Evolutionary conservation across 2,888 invertebrate genomes (phyloP), one percentile per base, ranked within the genome.

Genomic region (Dicyrtoma fusca): DNA sequence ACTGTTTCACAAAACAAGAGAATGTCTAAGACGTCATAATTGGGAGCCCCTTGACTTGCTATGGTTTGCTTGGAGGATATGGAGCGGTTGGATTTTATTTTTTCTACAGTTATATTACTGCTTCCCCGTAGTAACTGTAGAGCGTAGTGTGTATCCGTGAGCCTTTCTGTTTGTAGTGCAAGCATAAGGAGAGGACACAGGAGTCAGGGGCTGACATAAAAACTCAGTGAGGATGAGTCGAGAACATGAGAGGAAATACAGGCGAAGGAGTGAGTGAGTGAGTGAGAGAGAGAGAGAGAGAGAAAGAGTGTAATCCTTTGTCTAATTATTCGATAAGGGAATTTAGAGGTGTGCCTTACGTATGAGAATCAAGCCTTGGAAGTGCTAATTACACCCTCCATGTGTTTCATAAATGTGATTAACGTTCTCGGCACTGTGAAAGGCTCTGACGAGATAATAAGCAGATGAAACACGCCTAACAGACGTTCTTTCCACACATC

Each of bases 381-480:
- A 76, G 75, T 77, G 77, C 79, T 79, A 79, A 79, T 79, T 77
- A 79, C 76, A 74, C 72, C 75, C 75, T 78, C 74, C 75, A 75
- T 76, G 75, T 76, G 73, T 77, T 79, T 79, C 77, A 77, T 74
- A 76, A 76, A 77, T 79, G 77, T 79, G 77, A 79, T 79, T 76
- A 79, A 77, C 76, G 76, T 75, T 76, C 53, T 76, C 71, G 72
- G 71, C 68, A 64, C 71, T 73, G 65, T 72, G 74, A 74, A 75
- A 72, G 70, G 72, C 69, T 66, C 72, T 79, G 79, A 79, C 79
- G 79, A 77, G 79, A 79, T 79, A 79, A 79, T 79, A 79, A 79
- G 79, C 75, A 76, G 74, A 75, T 74, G 74, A 76, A 59, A 65
- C 25, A 73, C 64, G 62, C 66, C 69, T 68, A 70, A 68, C 75